A percentile compares a stretch with the other conserved stretches of the same genome.
Conservation (phyloP, 1,140 invertebrate genomes). For the Drosophila equinoxialis region DNA sequence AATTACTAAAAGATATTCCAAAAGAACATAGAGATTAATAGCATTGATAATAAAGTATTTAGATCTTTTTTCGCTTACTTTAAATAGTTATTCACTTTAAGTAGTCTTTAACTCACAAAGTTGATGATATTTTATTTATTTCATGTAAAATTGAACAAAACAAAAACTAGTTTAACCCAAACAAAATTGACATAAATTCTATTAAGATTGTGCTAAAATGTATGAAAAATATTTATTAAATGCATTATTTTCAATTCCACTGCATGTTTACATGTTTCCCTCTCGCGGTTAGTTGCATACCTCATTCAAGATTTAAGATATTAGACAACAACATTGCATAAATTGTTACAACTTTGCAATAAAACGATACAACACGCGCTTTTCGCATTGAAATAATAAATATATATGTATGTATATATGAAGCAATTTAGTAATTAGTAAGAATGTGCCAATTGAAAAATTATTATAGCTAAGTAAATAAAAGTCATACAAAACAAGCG, state of each 20-base stretch:
- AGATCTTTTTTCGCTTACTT: too few species aligned
- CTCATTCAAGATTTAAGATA: slow-evolving; percentile 50
- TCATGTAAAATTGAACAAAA: too few species aligned
- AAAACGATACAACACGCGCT: slow-evolving; percentile 39
- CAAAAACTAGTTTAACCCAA: neutral
- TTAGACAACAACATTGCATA: slow-evolving; percentile 55
- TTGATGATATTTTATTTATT: too few species aligned
- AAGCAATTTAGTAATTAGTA: slow-evolving; percentile 73
- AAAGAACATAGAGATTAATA: too few species aligned
- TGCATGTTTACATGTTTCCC: neutral
- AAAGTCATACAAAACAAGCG: slow-evolving; percentile 29
- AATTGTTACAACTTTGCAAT: slow-evolving; percentile 33
- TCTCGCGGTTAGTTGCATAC: slow-evolving; percentile 9
- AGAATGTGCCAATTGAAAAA: slow-evolving; percentile 69
- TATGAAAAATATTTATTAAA: slow-evolving; percentile 8
- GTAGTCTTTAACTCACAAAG: too few species aligned
- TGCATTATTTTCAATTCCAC: slow-evolving; percentile 5
- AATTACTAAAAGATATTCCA: too few species aligned
- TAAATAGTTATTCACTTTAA: too few species aligned
- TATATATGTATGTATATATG: slow-evolving; percentile 27
- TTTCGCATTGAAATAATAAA: slow-evolving; percentile 34
- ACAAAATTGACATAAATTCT: slow-evolving; percentile 7
- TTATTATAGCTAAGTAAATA: slow-evolving; percentile 47
- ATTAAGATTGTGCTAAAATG: neutral
- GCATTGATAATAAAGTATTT: too few species aligned